These are phyloP conservation scores for Prunella fulvescens DNA, from an alignment of 2,113 vertebrate genomes.

Conservation along the genomic window DNA sequence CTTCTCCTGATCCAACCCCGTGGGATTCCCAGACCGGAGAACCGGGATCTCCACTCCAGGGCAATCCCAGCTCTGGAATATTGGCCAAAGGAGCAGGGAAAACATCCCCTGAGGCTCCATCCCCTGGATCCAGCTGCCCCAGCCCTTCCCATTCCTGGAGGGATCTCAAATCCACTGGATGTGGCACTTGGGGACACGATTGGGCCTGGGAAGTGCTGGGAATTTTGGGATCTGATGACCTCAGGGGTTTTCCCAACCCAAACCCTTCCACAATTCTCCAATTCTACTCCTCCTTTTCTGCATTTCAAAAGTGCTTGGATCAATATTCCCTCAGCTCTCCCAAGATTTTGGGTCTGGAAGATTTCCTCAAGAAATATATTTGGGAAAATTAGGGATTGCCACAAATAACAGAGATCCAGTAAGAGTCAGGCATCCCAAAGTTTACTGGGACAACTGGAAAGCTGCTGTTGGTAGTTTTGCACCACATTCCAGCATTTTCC, in stretches of 20 bases:
- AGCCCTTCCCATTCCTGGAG: neutral
- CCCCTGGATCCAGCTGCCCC: neutral
- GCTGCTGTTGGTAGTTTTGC: neutral
- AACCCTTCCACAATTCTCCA: rapidly evolving
- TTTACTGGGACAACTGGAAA: neutral
- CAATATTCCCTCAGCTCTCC: neutral
- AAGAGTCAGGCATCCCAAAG: neutral
- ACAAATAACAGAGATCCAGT: neutral
- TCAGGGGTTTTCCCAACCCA: neutral
- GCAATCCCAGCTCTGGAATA: neutral
- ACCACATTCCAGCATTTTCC: neutral
- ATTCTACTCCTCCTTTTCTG: neutral
- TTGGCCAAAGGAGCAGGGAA: neutral
- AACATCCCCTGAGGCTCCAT: neutral
- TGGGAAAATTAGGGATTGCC: neutral
- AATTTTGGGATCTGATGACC: rapidly evolving
- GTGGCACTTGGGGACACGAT: rapidly evolving
- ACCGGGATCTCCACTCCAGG: rapidly evolving
- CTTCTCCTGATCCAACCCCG: rapidly evolving
- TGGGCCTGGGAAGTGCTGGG: neutral
- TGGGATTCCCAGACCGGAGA: rapidly evolving
- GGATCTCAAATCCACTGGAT: neutral
- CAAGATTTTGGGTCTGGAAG: neutral
- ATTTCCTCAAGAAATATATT: rapidly evolving
- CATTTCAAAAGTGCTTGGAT: rapidly evolving